Conservation (phyloP, 2,797 vertebrate species). For the Anisognathus igniventris region DNA sequence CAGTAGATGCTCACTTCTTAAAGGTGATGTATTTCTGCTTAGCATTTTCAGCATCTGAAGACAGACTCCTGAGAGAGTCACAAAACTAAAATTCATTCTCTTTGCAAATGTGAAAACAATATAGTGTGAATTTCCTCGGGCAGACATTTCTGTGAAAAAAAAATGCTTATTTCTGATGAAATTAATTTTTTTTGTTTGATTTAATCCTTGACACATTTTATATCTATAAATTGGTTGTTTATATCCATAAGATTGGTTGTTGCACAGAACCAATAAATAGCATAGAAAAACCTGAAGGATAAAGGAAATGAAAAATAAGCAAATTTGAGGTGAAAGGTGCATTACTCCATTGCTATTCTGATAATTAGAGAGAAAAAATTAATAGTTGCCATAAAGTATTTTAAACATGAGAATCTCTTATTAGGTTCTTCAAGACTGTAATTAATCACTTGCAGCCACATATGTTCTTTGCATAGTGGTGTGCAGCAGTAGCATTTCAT, state of each 20-base stretch:
- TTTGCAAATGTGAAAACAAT: neutral
- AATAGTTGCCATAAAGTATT: conserved; percentile 52
- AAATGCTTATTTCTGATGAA: neutral
- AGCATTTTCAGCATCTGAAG: neutral
- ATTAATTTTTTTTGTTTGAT: neutral
- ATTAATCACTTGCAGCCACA: conserved; percentile 64
- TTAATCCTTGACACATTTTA: neutral
- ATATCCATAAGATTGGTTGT: neutral
- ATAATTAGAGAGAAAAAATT: conserved; percentile 60
- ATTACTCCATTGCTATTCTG: neutral
- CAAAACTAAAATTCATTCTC: neutral
- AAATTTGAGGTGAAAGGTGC: neutral
- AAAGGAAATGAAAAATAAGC: neutral
- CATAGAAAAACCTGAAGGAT: neutral
- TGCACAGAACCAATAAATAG: neutral
- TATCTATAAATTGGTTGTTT: neutral
- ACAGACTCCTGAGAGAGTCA: neutral
- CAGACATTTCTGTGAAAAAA: neutral
- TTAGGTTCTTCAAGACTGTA: conserved; percentile 50
- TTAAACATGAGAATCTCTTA: conserved; percentile 49
- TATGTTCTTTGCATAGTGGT: conserved; percentile 6
- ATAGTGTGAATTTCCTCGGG: neutral
- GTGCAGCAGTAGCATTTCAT: conserved; percentile 46
- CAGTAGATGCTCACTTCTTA: neutral
- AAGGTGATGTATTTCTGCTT: neutral